A percentile compares a stretch with the other conserved stretches of the same genome.
These are phyloP conservation scores for Dipodomys stephensi DNA, from an alignment of 2,113 vertebrate genomes.

Conservation along the genomic window DNA sequence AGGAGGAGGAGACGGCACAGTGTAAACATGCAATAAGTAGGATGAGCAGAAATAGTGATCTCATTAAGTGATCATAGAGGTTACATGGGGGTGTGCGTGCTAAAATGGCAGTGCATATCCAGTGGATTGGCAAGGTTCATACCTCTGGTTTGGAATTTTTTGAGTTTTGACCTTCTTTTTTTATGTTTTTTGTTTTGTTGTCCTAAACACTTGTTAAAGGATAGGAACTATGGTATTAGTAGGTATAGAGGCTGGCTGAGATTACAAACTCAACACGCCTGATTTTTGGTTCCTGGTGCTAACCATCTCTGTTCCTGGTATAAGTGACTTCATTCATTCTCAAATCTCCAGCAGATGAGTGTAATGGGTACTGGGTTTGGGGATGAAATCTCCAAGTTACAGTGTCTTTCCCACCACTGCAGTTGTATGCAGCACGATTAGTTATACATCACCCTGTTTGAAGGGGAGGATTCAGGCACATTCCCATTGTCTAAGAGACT, in stretches of 20 bases:
- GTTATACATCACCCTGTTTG: slow-evolving; percentile 55
- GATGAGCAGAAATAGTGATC: background rate
- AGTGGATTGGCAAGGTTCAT: background rate
- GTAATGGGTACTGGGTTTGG: slow-evolving; percentile 20
- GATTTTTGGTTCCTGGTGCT: background rate
- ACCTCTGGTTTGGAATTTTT: background rate
- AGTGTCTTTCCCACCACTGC: slow-evolving; percentile 42
- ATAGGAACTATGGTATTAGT: background rate
- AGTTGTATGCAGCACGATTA: slow-evolving; percentile 24
- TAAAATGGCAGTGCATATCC: background rate
- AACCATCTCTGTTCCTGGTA: slow-evolving; percentile 11
- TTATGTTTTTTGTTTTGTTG: background rate
- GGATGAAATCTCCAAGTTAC: slow-evolving; percentile 56
- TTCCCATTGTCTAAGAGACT: slow-evolving; percentile 51
- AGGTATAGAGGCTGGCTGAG: background rate
- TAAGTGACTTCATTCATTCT: background rate
- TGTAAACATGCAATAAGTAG: accelerated
- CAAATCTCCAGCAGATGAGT: slow-evolving; percentile 66
- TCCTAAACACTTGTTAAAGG: slow-evolving; percentile 5
- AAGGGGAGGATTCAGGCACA: slow-evolving; percentile 39
- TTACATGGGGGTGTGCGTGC: no score
- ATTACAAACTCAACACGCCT: background rate
- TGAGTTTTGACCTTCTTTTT: background rate
- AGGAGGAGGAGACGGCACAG: no score
- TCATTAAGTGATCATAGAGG: background rate